phyloP scores from a whole-genome alignment of 2,888 invertebrate genomes.

The Dynastes tityus region DNA sequence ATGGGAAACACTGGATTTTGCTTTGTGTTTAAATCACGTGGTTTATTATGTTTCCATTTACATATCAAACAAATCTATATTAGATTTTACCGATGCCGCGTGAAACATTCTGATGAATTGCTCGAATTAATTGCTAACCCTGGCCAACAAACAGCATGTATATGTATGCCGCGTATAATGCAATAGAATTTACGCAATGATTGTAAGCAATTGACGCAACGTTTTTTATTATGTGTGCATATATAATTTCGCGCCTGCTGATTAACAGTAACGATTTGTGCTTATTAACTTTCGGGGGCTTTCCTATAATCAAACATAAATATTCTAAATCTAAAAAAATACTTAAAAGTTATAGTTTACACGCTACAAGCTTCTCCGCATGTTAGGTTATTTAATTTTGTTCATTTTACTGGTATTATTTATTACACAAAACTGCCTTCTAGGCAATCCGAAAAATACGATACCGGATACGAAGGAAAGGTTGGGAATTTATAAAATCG shows the following conservation, averaged over 20 bases:
- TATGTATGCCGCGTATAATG: background rate
- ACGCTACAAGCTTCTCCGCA: no score
- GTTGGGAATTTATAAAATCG: no score
- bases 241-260: background rate
- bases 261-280: background rate
- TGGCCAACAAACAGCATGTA: background rate
- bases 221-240: background rate
- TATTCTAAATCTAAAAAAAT: no score
- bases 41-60: constrained; percentile 59
- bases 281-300: no score
- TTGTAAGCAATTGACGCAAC: constrained; percentile 7
- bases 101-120: constrained; percentile 57
- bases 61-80: constrained; percentile 60
- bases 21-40: constrained; percentile 58
- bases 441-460: no score
- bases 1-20: constrained; percentile 28
- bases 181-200: constrained; percentile 20
- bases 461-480: no score
- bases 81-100: constrained; percentile 55
- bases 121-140: constrained; percentile 50
- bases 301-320: no score
- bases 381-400: no score
- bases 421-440: no score
- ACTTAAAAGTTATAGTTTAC: no score
- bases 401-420: no score